Percentiles rank a stretch among this genome's conserved stretches.
phyloP scores from a whole-genome alignment of 2,888 invertebrate genomes.

The Hemicrepidius hirtus region DNA sequence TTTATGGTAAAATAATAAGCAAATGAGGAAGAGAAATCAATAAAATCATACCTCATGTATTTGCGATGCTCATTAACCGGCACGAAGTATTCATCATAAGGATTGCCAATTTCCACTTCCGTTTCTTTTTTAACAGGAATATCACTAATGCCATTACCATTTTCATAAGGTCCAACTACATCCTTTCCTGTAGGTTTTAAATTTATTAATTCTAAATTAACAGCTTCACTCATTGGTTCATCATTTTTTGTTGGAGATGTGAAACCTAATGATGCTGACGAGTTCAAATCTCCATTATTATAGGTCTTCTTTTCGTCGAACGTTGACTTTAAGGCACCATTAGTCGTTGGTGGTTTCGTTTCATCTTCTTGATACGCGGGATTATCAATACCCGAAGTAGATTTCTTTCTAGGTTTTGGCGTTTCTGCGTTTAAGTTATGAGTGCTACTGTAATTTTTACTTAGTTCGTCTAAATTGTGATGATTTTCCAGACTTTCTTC shows the following conservation, averaged over 20 bases:
- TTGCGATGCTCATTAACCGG: constrained; percentile 90
- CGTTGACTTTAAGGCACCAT: constrained; percentile 67
- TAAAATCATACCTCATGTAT: constrained; percentile 82
- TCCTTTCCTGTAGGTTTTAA: constrained; percentile 78
- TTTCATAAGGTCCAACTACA: constrained; percentile 72
- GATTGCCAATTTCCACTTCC: constrained; percentile 80
- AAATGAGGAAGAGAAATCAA: constrained; percentile 21
- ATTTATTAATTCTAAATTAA: constrained; percentile 87
- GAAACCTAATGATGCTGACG: constrained; percentile 61
- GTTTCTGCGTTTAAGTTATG: constrained; percentile 66
- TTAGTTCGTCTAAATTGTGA: constrained; percentile 68
- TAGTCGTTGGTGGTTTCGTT: constrained; percentile 72
- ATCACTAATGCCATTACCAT: constrained; percentile 70
- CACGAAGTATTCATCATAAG: constrained; percentile 89
- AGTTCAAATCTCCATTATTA: constrained; percentile 66
- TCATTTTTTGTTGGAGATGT: constrained; percentile 65
- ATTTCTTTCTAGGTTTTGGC: constrained; percentile 60
- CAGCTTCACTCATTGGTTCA: constrained; percentile 77
- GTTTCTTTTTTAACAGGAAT: constrained; percentile 79
- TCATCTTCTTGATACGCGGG: constrained; percentile 69
- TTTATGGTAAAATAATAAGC: constrained; percentile 1
- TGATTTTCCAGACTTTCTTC: constrained; percentile 68
- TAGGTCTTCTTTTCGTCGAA: constrained; percentile 67
- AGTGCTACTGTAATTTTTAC: constrained; percentile 69
- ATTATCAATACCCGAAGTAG: constrained; percentile 71